Percentiles rank a stretch among this genome's conserved stretches.
These are phyloP conservation scores for Sprattus sprattus DNA, from an alignment of 2,113 vertebrate genomes.

Conservation along the genomic window DNA sequence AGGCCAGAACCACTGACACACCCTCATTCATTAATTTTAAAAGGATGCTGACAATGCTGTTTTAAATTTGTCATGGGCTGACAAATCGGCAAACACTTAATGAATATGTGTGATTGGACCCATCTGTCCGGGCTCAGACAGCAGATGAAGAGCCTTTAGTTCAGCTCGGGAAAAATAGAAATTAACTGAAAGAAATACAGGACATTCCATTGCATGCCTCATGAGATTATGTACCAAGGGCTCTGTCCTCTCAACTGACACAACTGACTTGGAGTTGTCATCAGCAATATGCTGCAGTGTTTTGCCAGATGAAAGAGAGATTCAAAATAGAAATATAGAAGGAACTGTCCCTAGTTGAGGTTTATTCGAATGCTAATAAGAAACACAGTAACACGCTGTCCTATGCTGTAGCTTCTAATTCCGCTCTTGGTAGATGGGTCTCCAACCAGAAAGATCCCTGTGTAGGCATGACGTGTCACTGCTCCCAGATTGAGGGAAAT, in stretches of 20 bases:
- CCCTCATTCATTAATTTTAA: too few species aligned
- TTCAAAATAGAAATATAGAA: neutral
- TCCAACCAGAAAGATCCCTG: neutral
- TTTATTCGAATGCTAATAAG: neutral
- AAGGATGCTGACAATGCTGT: too few species aligned
- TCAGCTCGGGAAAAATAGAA: neutral
- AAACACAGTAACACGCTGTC: neutral
- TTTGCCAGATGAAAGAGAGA: neutral
- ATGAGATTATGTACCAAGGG: neutral
- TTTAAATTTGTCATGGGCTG: too few species aligned
- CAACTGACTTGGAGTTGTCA: neutral
- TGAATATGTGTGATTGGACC: slow-evolving; percentile 29
- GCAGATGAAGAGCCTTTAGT: slow-evolving; percentile 16
- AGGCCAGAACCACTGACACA: too few species aligned
- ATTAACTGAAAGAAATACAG: neutral
- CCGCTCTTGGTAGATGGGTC: neutral
- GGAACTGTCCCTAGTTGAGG: too few species aligned
- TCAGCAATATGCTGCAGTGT: neutral
- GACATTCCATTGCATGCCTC: neutral
- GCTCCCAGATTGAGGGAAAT: neutral
- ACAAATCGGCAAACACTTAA: neutral
- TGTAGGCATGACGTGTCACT: neutral
- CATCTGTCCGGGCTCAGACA: slow-evolving; percentile 31
- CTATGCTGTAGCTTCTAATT: neutral
- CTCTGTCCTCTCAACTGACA: neutral